Evolutionary conservation across 1,140 invertebrate species (phyloP), one percentile per base, ranked within the genome.

Genomic region (Anastrepha obliqua): DNA sequence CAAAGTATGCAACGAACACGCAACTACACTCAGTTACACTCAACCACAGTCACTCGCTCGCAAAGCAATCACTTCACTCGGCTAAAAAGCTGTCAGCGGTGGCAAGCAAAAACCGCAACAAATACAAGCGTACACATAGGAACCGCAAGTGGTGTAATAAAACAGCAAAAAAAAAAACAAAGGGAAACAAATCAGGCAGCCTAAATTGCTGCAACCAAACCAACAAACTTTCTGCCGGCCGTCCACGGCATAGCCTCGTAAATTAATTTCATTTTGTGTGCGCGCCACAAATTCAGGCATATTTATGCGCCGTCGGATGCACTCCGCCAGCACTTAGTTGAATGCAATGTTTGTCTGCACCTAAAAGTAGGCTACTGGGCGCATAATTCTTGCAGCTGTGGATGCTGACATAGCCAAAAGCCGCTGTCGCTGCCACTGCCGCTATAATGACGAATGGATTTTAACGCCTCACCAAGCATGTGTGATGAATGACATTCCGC

Each of bases 331-430:
- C 1, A 29, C 29, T 29, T 29, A 29, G 51, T 55, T 11, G 11
- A 2, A 2, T 55, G 51, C 51, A 55, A 11, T 20, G 17, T 55
- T 20, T 81, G 7, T 81, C 11, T 55, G 74, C 20, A n/a, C 74
- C 74, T 81, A 81, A 81, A 81, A 81, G 74, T 81, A 81, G 74
- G 74, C 74, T 81, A 51, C 55, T 13, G 2, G 74, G 74, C 74
- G 47, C 74, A 81, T 81, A 55, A 81, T 55, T 58, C 74, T 55
- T 81, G 74, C 47, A 0, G 20, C 74, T 55, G 47, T 3, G 7
- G 20, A 2, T 51, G n/a, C n/a, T 58, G n/a, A 3, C 47, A 81
- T 81, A 55, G 74, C 44, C 42, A 15, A 74, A 74, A 47, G 42
- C 42, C 5, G 47, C 17, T 29, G 47, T 51, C 74, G n/a, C 42